Evolutionary conservation across 2,797 vertebrate species (phyloP), one percentile per base, ranked within the genome.

Genomic region (Allobates femoralis): DNA sequence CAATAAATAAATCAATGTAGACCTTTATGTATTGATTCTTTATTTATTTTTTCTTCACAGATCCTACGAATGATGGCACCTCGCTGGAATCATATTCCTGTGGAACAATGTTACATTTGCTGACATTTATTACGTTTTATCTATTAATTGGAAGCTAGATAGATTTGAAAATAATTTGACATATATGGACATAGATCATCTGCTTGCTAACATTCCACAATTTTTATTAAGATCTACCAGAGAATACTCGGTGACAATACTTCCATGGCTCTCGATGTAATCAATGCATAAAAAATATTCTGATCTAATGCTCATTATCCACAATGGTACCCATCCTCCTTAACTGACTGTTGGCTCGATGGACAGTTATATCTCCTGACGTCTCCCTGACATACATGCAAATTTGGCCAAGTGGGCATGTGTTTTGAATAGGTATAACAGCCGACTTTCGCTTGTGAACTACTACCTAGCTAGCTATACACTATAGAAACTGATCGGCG

Each of bases 51-150:
- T 3, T 66, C 74, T 81, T 89, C 88, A 51, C 89, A 97, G 95
- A 94, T 79, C 90, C 92, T 79, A 93, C 90, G 0, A 91, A 94
- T 89, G 93, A 95, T 50, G 92, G 93, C 69, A 81, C 90, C 79
- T 77, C 81, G 28, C 73, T 81, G 12, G 90, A 92, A 90, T 90
- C 91, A 62, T 85, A 84, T 32, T 95, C 95, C 2, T 91, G 89
- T 5, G 93, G 93, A 0, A 73, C 84, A 67, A 86, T 86, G 89
- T 85, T 86, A 12, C 30, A 84, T 32, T 76, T 87, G 64, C 87
- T 71, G 0, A 0, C 32, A 32, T 64, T 60, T 34, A 85, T 88
- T 3, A 58, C 93, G 89, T 85, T 73, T 30, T 26, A 8, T 46
- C 3, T 74, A 0, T 58, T 74, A 21, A 37, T 74, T 46, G n/a